phyloP scores from a whole-genome alignment of 2,113 vertebrate species.

The Cynocephalus volans region DNA sequence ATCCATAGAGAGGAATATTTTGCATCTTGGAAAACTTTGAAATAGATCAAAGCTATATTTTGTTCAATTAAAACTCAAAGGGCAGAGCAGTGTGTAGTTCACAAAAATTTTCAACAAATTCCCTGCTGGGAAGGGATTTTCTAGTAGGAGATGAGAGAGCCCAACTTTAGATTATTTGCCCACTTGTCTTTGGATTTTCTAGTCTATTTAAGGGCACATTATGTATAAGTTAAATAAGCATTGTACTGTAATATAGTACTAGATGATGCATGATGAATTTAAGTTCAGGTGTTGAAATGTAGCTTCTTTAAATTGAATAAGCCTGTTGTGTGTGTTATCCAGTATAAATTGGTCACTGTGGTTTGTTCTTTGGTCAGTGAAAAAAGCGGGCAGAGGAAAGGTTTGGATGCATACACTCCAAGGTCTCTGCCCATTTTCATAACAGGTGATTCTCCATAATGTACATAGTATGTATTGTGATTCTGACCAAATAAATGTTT shows the following conservation, averaged over 20 bases:
- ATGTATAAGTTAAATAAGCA: background rate
- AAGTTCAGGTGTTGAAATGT: background rate
- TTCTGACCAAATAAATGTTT: conserved; percentile 67
- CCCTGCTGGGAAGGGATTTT: background rate
- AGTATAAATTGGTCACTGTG: background rate
- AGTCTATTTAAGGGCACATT: background rate
- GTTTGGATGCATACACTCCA: background rate
- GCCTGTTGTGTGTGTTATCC: background rate
- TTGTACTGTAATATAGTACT: background rate
- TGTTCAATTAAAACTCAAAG: conserved; percentile 39
- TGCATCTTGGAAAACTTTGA: background rate
- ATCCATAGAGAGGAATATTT: background rate
- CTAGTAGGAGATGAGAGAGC: background rate
- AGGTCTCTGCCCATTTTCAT: background rate
- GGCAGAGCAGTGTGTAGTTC: background rate
- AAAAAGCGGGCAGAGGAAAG: background rate
- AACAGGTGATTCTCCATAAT: background rate
- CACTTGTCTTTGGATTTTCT: background rate
- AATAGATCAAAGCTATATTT: background rate
- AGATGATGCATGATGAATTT: background rate
- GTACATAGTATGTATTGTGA: background rate
- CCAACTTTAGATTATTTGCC: background rate
- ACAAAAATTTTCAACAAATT: background rate
- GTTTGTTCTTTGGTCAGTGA: background rate
- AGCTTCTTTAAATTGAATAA: background rate